Evolutionary conservation across 37 sponge, comb jelly and placozoan genomes (phyloP), one percentile per base, ranked within the genome.

Genomic region (Dysidea cf. avara): DNA sequence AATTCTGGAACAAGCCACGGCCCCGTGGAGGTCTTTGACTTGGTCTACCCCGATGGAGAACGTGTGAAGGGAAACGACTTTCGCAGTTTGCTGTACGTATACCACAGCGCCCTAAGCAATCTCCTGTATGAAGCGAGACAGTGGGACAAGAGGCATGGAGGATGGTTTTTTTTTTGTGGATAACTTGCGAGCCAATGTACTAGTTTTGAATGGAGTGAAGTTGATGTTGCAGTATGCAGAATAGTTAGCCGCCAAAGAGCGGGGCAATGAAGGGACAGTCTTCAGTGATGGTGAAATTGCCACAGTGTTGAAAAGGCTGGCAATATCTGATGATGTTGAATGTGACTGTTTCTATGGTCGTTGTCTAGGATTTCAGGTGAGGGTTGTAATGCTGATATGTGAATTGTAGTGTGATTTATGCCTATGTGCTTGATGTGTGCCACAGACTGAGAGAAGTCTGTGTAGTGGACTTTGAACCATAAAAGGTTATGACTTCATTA

Each of bases 1-100:
- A n/a, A n/a, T n/a, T n/a, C n/a, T n/a, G n/a, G n/a, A n/a, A n/a
- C n/a, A n/a, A n/a, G n/a, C n/a, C n/a, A n/a, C n/a, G n/a, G n/a
- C n/a, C n/a, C n/a, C n/a, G n/a, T n/a, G n/a, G n/a, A n/a, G n/a
- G n/a, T n/a, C n/a, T 83, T 43, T 75, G 91, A 90, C 72, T 90
- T 90, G 72, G 56, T 90, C 1, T 12, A 66, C 32, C 53, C 53
- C n/a, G 75, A 92, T 62, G 87, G 88, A 7, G 60, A 31, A 18
- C 62, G 34, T 7, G 91, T 87, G 51, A 89, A 86, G 59, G 95
- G 77, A 16, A 94, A 90, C 63, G 95, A 91, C 2, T 94, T 73
- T 57, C 82, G 95, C 3, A 83, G 77, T 32, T 16, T 90, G 7
- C 72, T 94, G 20, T 43, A 37, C 46, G 53, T 86, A 24, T 56